Evolutionary conservation across 2,797 vertebrate genomes (phyloP).

Genomic region (Schizothorax lantsangensis): DNA sequence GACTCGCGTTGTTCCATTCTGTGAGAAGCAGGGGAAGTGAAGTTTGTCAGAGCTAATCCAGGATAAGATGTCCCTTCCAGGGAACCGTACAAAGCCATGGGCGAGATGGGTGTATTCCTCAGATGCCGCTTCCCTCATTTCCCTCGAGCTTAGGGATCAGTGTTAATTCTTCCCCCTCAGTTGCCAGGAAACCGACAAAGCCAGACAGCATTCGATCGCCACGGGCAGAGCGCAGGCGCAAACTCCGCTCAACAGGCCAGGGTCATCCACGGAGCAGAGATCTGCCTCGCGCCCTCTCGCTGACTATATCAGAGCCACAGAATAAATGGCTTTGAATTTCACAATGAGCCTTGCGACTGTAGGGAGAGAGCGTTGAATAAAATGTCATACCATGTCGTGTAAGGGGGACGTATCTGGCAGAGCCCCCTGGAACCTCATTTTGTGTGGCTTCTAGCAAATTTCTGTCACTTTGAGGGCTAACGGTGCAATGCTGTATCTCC

Average conservation of each 20-base stretch:
- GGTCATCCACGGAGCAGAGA: slow-evolving; percentile 22
- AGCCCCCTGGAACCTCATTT: slow-evolving; percentile 34
- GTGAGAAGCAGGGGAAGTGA: slow-evolving; percentile 69
- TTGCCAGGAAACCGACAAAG: slow-evolving; percentile 50
- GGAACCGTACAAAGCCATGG: slow-evolving; percentile 62
- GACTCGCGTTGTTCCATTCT: slow-evolving; percentile 61
- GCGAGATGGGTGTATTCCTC: slow-evolving; percentile 50
- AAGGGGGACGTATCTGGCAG: slow-evolving; percentile 44
- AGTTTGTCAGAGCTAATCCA: slow-evolving; percentile 70
- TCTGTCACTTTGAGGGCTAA: slow-evolving; percentile 59
- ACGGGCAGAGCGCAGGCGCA: slow-evolving; percentile 16
- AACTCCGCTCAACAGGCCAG: slow-evolving; percentile 20
- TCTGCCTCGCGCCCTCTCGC: slow-evolving; percentile 25
- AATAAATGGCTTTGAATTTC: slow-evolving; percentile 47
- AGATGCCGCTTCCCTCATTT: slow-evolving; percentile 51
- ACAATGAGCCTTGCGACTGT: slow-evolving; percentile 30
- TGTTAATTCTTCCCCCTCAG: slow-evolving; percentile 54
- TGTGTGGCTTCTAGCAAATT: slow-evolving; percentile 53
- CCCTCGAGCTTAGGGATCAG: slow-evolving; percentile 55
- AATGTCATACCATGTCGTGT: slow-evolving; percentile 38
- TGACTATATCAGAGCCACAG: slow-evolving; percentile 12
- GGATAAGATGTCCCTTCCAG: slow-evolving; percentile 69
- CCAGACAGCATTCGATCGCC: slow-evolving; percentile 35
- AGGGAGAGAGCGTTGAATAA: slow-evolving; percentile 27
- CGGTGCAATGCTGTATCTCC: slow-evolving; percentile 56